A percentile compares a stretch with the other conserved stretches of the same genome.
Evolutionary conservation across 2,797 vertebrate genomes (phyloP).

Genomic region (Platalea minor): DNA sequence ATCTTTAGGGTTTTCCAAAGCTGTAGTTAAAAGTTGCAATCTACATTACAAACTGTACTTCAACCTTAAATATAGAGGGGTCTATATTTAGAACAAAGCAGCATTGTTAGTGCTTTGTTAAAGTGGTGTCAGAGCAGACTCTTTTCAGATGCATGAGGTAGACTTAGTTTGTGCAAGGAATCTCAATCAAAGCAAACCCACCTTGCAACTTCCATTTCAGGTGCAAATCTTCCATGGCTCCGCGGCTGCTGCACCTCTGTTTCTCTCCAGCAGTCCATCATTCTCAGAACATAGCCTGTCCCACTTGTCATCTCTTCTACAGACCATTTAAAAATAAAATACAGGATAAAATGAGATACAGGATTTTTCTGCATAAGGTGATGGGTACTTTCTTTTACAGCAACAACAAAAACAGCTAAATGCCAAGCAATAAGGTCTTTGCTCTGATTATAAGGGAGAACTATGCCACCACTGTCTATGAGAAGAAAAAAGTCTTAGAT

Average conservation of each 20-base stretch:
- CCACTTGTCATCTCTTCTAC: not conserved
- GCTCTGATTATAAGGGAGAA: not conserved
- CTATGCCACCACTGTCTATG: no score
- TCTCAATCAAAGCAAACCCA: not conserved
- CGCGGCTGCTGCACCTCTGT: not conserved
- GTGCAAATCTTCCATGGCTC: not conserved
- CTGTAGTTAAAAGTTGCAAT: not conserved
- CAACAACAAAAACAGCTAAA: not conserved
- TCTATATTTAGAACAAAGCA: not conserved
- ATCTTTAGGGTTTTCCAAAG: not conserved
- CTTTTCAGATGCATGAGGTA: not conserved
- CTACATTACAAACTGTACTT: not conserved
- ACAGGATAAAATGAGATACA: not conserved
- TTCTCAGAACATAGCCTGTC: not conserved
- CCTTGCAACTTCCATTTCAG: not conserved
- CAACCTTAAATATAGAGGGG: not conserved
- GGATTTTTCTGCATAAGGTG: not conserved
- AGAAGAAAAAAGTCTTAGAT: not conserved
- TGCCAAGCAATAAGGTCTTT: not conserved
- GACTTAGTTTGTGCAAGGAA: not conserved
- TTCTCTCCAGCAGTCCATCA: not conserved
- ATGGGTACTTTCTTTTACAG: not conserved
- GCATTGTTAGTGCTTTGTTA: not conserved
- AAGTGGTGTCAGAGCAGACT: not conserved
- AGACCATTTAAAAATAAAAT: not conserved